Evolutionary conservation across 2,113 vertebrate species (phyloP), one percentile per base, ranked within the genome.

Genomic region (Phrynosoma platyrhinos): DNA sequence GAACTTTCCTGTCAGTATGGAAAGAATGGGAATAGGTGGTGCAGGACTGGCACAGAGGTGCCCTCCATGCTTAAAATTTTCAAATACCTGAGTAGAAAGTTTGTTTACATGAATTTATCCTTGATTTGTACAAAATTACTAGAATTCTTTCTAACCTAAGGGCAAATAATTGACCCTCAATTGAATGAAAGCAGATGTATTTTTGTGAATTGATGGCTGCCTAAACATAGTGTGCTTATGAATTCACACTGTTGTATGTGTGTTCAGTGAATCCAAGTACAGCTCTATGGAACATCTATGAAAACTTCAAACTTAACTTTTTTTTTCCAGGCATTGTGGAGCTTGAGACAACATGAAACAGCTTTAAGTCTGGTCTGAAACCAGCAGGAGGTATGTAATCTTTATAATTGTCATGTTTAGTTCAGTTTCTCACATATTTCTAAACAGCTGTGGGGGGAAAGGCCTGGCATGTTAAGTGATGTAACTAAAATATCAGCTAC

Each of bases 381-480:
- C 27, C 68, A 71, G 25, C 68, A 71, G 68, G 68, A 69, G 25
- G 25, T 27, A 27, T 71, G 25, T 23, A 68, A 25, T 27, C 18
- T 68, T 68, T 40, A 75, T 18, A 62, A 62, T 20, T 47, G 30
- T 42, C 23, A 40, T 75, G 1, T 76, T 84, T 64, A 64, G 53
- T 62, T 84, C 20, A 62, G 13, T 21, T 8, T 58, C 32, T 75
- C 10, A 40, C n/a, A 75, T 81, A 74, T 47, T 72, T 83, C 6
- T 23, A 18, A 42, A 76, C 18, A 76, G 53, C 23, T 58, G 21
- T 68, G 40, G 55, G 66, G 40, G 27, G 21, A 83, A 74, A 58
- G 10, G 16, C 18, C 82, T 71, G 77, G 40, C 27, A 52, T 36
- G 30, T 36, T 88, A 88, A 93, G 85, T 1, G 72, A 55, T 66